Evolutionary conservation across 2,888 invertebrate genomes (phyloP), one percentile per base, ranked within the genome.

Genomic region (Zelleria hepariella): DNA sequence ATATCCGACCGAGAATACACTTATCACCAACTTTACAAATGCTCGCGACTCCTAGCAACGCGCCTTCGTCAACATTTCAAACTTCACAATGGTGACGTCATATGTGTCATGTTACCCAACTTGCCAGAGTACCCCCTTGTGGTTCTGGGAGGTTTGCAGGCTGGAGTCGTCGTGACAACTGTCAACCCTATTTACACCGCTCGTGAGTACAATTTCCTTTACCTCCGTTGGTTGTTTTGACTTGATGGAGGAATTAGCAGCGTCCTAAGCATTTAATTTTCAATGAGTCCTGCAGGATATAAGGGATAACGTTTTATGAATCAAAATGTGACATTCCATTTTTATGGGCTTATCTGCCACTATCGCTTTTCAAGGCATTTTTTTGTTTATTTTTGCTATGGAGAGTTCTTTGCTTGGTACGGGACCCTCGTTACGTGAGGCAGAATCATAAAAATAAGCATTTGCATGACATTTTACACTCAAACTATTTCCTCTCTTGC

Each of bases 171-270:
- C 55, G 88, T 92, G 1, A 93, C 94, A 1, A 92, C 94, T 0
- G 85, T 93, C 4, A 95, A 94, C 83, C 93, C 94, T 3, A 75
- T 90, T 61, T 95, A 94, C 67, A 94, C 93, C 21, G 71, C 89
- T 63, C 83, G 91, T 91, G 71, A 77, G 80, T 32, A 20, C 21
- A 49, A n/a, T 20, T 49, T 49, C 5, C 5, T 8, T 20, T 7
- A 1, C n/a, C n/a, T n/a, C n/a, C n/a, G n/a, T n/a, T n/a, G n/a
- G n/a, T n/a, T n/a, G n/a, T n/a, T n/a, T n/a, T n/a, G n/a, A n/a
- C n/a, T n/a, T n/a, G n/a, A n/a, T n/a, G n/a, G n/a, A n/a, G n/a
- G n/a, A n/a, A n/a, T n/a, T n/a, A n/a, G 5, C 32, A 5, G 32
- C 10, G 6, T 7, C 32, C 32, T 32, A 32, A 7, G 32, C 10